Evolutionary conservation across 2,888 invertebrate species (phyloP).

Genomic region (Mesochorus sp.): DNA sequence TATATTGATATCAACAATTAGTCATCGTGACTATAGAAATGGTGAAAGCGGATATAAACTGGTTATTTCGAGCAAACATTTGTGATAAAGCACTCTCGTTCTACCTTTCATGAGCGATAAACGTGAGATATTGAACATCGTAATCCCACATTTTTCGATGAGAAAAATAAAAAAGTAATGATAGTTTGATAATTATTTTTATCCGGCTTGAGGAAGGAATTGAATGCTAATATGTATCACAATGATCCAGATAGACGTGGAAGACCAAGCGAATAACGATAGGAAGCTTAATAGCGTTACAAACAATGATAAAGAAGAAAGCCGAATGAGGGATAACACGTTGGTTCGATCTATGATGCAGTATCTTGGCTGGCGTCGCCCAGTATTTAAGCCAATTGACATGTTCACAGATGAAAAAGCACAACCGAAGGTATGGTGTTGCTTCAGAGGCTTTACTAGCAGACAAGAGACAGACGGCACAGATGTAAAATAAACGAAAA

Average conservation of each 20-base stretch:
- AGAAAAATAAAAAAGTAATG: neutral
- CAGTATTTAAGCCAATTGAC: constrained; percentile 26
- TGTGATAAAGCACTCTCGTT: neutral
- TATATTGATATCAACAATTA: neutral
- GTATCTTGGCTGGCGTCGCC: constrained; percentile 34
- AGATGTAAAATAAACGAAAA: neutral
- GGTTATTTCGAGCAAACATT: neutral
- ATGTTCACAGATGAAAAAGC: constrained; percentile 43
- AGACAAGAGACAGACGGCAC: constrained; percentile 19
- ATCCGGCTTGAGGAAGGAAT: neutral
- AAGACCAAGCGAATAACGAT: no score
- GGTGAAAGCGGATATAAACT: no score
- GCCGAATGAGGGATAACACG: constrained; percentile 44
- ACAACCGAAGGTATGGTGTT: constrained; percentile 24
- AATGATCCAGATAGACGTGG: neutral
- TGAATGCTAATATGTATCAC: neutral
- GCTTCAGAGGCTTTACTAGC: constrained; percentile 12
- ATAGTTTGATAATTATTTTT: constrained; percentile 9
- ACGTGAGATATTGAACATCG: constrained; percentile 6
- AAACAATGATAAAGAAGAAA: constrained; percentile 46
- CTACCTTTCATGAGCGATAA: neutral
- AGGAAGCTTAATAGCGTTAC: constrained; percentile 22
- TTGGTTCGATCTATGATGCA: constrained; percentile 29
- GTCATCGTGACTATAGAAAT: no score
- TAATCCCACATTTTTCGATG: neutral